These are phyloP conservation scores for Ambastaia sidthimunki DNA, from an alignment of 2,797 vertebrate species.

Conservation along the genomic window DNA sequence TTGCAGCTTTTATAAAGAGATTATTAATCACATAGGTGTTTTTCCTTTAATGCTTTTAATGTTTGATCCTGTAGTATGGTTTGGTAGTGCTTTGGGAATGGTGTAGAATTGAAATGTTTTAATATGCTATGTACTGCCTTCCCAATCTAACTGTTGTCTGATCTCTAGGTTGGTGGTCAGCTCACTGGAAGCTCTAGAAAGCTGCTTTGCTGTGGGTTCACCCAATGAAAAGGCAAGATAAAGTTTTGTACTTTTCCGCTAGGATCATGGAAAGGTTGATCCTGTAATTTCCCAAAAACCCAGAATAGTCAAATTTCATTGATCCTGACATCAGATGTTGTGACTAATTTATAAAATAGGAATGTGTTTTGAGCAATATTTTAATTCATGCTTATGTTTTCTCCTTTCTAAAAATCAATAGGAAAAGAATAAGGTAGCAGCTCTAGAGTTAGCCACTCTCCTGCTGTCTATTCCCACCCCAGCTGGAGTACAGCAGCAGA, in stretches of 20 bases:
- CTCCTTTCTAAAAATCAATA: slow-evolving; percentile 56
- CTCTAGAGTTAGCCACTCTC: slow-evolving; percentile 92
- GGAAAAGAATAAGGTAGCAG: slow-evolving; percentile 93
- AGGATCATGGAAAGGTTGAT: neutral
- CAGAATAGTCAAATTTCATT: neutral
- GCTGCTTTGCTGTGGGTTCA: slow-evolving; percentile 94
- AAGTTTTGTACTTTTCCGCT: neutral
- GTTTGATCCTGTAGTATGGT: slow-evolving; percentile 33
- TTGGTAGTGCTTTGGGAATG: slow-evolving; percentile 49
- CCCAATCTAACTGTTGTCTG: slow-evolving; percentile 56
- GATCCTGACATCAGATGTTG: neutral
- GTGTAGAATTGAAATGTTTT: slow-evolving; percentile 29
- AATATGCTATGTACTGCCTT: neutral
- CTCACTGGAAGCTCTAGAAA: slow-evolving; percentile 97
- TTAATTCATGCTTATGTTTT: neutral
- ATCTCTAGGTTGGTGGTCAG: slow-evolving; percentile 91
- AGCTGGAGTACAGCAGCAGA: slow-evolving; percentile 95
- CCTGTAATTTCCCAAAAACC: neutral
- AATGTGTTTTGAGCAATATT: neutral
- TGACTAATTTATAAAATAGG: neutral
- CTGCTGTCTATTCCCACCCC: slow-evolving; percentile 95
- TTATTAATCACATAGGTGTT: slow-evolving; percentile 41
- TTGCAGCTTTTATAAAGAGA: slow-evolving; percentile 28
- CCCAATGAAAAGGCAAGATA: slow-evolving; percentile 91
- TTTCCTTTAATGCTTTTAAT: slow-evolving; percentile 27